These are phyloP conservation scores for Pongo pygmaeus DNA, from an alignment of 2,113 vertebrate species.

Conservation along the genomic window DNA sequence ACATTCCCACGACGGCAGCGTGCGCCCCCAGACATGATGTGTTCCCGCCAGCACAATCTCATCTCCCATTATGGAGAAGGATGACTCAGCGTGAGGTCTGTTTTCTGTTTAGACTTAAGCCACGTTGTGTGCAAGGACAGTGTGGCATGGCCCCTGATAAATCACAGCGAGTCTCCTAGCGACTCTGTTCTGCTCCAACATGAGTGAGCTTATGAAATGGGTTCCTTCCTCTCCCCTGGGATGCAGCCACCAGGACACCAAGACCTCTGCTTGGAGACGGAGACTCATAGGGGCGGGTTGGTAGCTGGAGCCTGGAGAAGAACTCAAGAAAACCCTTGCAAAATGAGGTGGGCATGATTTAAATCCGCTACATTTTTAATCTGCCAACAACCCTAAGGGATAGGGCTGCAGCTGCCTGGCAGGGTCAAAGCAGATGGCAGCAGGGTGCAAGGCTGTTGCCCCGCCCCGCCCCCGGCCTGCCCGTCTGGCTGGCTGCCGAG, in stretches of 20 bases:
- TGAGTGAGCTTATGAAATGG: neutral
- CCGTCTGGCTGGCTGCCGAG: neutral
- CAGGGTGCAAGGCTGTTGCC: neutral
- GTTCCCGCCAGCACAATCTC: slow-evolving; percentile 49
- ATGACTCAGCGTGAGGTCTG: neutral
- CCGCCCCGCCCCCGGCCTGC: neutral
- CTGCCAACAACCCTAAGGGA: neutral
- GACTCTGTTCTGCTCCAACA: neutral
- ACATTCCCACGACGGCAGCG: neutral
- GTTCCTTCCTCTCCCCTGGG: neutral
- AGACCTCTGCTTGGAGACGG: neutral
- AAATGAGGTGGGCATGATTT: neutral
- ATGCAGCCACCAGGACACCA: neutral
- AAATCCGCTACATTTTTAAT: neutral
- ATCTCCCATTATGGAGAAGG: slow-evolving; percentile 47
- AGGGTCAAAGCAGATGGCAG: neutral
- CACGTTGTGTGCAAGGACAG: neutral
- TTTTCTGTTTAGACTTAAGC: slow-evolving; percentile 32
- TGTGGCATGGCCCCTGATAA: neutral
- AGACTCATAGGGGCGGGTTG: neutral
- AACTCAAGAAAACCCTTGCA: neutral
- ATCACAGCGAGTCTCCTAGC: neutral
- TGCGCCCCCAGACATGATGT: neutral
- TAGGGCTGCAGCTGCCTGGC: neutral
- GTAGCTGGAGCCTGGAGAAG: neutral